Evolutionary conservation across 2,797 vertebrate genomes (phyloP).

Genomic region (Pangasius sanitwongsei): DNA sequence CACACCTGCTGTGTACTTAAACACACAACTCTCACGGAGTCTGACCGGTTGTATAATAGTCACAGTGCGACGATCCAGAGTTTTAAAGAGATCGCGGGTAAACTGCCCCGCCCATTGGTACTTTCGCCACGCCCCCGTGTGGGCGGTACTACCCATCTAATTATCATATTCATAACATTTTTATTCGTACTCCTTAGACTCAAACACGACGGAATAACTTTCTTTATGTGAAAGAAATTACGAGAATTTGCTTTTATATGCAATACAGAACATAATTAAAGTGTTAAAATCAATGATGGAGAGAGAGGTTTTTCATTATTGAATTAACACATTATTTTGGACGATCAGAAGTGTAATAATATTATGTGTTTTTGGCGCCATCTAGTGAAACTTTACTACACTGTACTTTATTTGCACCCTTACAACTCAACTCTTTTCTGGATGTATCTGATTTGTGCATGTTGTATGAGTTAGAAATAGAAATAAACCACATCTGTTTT

Average conservation of each 20-base stretch:
- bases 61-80: slow-evolving; percentile 40
- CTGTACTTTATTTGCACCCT: background rate
- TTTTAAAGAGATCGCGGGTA: slow-evolving; percentile 64
- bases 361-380: slow-evolving; percentile 33
- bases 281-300: background rate
- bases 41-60: background rate
- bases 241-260: background rate
- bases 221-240: background rate
- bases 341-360: background rate
- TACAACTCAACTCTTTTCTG: background rate
- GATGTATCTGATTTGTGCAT: background rate
- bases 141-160: background rate
- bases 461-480: background rate
- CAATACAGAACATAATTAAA: background rate
- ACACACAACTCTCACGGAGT: background rate
- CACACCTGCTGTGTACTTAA: background rate
- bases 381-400: slow-evolving; percentile 32
- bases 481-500: background rate
- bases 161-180: background rate
- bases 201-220: background rate
- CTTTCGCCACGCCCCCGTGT: slow-evolving; percentile 63
- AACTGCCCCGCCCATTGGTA: slow-evolving; percentile 63
- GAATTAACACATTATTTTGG: background rate
- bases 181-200: background rate
- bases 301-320: background rate